These are phyloP conservation scores for Malacoraja senta DNA, from an alignment of 2,797 vertebrate species.

Conservation along the genomic window DNA sequence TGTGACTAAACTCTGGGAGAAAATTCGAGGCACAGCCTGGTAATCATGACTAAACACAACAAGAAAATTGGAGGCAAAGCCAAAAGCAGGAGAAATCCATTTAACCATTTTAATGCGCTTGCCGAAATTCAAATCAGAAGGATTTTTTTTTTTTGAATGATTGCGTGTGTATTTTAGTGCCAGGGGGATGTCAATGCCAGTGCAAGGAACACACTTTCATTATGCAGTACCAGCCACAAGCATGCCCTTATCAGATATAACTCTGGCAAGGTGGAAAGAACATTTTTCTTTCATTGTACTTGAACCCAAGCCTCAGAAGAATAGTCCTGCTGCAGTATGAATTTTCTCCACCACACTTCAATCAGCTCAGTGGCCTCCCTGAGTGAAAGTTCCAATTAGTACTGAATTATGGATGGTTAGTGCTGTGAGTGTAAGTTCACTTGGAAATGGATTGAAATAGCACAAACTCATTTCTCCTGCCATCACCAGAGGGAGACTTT, in stretches of 20 bases:
- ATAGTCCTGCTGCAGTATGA: not conserved
- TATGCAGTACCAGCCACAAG: not conserved
- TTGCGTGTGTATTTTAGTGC: not conserved
- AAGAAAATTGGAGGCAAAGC: not conserved
- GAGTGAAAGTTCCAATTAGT: conserved; percentile 30
- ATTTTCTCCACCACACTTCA: not conserved
- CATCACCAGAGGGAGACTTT: not conserved
- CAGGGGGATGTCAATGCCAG: not conserved
- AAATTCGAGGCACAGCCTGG: not conserved
- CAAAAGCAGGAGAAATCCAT: not conserved
- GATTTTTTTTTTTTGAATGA: not conserved
- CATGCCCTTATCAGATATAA: not conserved
- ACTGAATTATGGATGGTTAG: conserved; percentile 25
- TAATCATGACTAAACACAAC: not conserved
- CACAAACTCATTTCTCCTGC: conserved; percentile 12
- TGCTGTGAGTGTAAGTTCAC: not conserved
- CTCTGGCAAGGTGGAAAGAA: not conserved
- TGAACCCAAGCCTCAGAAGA: conserved; percentile 14
- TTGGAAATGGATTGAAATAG: not conserved
- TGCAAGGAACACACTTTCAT: not conserved
- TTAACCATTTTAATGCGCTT: not conserved
- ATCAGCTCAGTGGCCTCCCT: not conserved
- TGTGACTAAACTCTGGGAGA: not conserved
- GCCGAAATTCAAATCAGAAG: not conserved
- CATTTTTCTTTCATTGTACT: not conserved